These are phyloP conservation scores for Prochilodus magdalenae DNA, from an alignment of 2,113 vertebrate genomes.

Conservation along the genomic window DNA sequence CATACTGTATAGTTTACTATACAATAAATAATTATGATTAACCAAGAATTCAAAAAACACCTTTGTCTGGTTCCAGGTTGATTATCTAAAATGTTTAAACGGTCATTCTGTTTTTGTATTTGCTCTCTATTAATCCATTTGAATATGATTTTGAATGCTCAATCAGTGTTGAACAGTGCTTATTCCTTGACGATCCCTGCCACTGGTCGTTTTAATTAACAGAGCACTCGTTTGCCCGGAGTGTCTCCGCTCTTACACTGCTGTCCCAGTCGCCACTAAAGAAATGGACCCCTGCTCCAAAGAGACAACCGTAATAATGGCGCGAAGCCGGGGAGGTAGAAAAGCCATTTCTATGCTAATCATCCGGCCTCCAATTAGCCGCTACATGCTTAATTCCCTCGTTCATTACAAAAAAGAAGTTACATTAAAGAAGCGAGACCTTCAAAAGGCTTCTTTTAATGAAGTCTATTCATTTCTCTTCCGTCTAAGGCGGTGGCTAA, in stretches of 20 bases:
- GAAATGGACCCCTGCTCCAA: not conserved
- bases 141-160: not conserved
- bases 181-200: not conserved
- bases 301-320: not conserved
- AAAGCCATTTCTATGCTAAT: conserved; percentile 18
- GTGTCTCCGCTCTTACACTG: not conserved
- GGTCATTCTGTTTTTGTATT: too few species aligned
- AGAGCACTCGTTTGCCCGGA: not conserved
- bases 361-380: not conserved
- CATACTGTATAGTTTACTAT: too few species aligned
- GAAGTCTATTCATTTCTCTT: not conserved
- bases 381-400: not conserved
- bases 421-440: not conserved
- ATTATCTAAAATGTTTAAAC: not conserved
- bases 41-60: too few species aligned
- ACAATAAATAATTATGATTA: too few species aligned
- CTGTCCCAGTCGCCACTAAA: not conserved
- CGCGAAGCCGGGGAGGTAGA: not conserved
- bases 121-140: not conserved
- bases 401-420: not conserved
- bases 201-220: not conserved
- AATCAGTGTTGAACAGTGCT: not conserved
- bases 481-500: not conserved
- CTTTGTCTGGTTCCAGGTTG: not conserved
- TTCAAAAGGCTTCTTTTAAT: not conserved